Percentiles rank a stretch among this genome's conserved stretches.
phyloP scores from a whole-genome alignment of 2,888 invertebrate species.

The Xanthorhoe designata region DNA sequence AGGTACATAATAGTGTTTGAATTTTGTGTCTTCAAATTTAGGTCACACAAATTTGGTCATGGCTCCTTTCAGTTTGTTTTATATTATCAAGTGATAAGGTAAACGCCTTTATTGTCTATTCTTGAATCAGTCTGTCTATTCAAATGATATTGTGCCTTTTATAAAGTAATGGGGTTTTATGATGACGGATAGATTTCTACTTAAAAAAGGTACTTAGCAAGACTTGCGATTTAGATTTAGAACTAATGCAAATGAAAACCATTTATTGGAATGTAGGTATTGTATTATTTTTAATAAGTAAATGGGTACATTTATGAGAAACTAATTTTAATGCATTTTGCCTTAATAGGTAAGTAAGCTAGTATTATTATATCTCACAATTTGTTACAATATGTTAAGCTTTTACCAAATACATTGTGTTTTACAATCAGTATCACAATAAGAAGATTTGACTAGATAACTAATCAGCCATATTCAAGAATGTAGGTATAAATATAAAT shows the following conservation, averaged over 20 bases:
- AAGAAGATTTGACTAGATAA: slow-evolving; percentile 22
- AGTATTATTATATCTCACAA: slow-evolving; percentile 31
- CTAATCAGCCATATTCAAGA: slow-evolving; percentile 10
- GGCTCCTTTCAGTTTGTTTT: slow-evolving; percentile 44
- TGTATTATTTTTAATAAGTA: slow-evolving; percentile 31
- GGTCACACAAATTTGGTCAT: slow-evolving; percentile 50
- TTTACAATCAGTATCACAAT: slow-evolving; percentile 12
- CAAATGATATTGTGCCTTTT: slow-evolving; percentile 26
- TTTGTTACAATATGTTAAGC: slow-evolving; percentile 26
- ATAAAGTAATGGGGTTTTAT: slow-evolving; percentile 11
- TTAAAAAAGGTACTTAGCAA: slow-evolving; percentile 27
- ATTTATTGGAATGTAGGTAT: slow-evolving; percentile 29
- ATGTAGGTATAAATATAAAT: not conserved
- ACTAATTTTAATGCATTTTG: slow-evolving; percentile 25
- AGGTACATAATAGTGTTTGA: not conserved
- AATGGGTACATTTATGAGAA: slow-evolving; percentile 22
- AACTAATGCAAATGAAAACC: slow-evolving; percentile 22
- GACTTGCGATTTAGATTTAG: slow-evolving; percentile 23
- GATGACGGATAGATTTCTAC: slow-evolving; percentile 4
- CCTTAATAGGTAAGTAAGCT: slow-evolving; percentile 35
- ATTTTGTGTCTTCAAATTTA: slow-evolving; percentile 37
- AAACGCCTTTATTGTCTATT: slow-evolving; percentile 18
- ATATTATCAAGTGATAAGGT: slow-evolving; percentile 37
- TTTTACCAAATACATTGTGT: slow-evolving; percentile 28
- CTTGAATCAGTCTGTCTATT: slow-evolving; percentile 34